These are phyloP conservation scores for Pyrrhosoma nymphula DNA, from an alignment of 2,888 invertebrate species.

Conservation along the genomic window DNA sequence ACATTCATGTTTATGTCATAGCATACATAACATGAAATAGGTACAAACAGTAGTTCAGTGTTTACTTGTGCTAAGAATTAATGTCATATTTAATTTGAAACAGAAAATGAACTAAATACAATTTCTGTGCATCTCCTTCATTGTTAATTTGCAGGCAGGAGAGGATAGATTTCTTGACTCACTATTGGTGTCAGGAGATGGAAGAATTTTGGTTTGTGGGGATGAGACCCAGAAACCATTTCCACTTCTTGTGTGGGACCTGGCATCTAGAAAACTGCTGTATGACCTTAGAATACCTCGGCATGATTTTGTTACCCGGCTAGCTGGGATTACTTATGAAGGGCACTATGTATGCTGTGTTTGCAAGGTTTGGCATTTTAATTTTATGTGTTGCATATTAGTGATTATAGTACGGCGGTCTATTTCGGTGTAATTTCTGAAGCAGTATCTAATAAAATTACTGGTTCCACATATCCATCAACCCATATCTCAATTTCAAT, in stretches of 20 bases:
- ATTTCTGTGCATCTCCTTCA: no score
- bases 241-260: slow-evolving; percentile 93
- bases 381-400: background rate
- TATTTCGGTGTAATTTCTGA: no score
- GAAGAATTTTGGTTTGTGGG: slow-evolving; percentile 92
- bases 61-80: no score
- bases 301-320: slow-evolving; percentile 91
- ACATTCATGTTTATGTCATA: no score
- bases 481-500: no score
- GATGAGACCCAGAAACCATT: slow-evolving; percentile 96
- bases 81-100: no score
- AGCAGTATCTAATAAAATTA: no score
- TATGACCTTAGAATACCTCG: slow-evolving; percentile 93
- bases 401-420: background rate
- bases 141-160: slow-evolving; percentile 80
- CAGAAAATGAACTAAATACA: no score
- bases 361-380: slow-evolving; percentile 76
- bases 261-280: slow-evolving; percentile 89
- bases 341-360: slow-evolving; percentile 83
- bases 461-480: no score
- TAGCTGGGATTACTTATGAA: slow-evolving; percentile 92
- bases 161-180: slow-evolving; percentile 95
- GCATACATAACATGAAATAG: no score
- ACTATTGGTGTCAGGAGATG: slow-evolving; percentile 91
- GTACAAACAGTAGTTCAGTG: no score